phyloP scores from a whole-genome alignment of 1,140 invertebrate genomes.

The Zaprionus vittiger region DNA sequence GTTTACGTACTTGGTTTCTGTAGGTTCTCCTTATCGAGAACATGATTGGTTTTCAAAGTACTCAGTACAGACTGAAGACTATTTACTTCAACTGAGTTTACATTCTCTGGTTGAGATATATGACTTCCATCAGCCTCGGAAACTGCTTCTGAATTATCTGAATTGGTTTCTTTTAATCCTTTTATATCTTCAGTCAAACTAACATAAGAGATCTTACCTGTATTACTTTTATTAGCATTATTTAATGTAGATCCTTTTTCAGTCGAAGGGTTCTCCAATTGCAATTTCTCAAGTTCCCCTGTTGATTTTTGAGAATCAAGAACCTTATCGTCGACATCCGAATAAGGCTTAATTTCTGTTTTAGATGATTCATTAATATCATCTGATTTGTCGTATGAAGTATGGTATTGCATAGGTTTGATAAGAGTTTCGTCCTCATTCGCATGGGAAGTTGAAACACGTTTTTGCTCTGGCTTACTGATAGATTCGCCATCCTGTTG shows the following conservation, averaged over 20 bases:
- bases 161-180: neutral
- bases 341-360: neutral
- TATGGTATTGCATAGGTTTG: neutral
- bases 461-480: neutral
- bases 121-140: neutral
- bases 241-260: neutral
- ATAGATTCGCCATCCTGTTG: neutral
- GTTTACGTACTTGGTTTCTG: constrained; percentile 2
- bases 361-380: neutral
- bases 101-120: neutral
- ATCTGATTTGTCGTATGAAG: neutral
- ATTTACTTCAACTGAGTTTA: constrained; percentile 12
- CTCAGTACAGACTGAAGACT: constrained; percentile 28
- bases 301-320: neutral
- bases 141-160: neutral
- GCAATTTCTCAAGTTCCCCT: neutral
- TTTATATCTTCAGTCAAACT: neutral
- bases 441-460: neutral
- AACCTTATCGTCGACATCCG: neutral
- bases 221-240: neutral
- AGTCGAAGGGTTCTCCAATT: neutral
- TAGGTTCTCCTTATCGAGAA: neutral
- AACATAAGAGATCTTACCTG: neutral
- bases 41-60: neutral
- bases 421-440: neutral